These are phyloP conservation scores for Villa cingulata DNA, from an alignment of 2,888 invertebrate species.

Conservation along the genomic window DNA sequence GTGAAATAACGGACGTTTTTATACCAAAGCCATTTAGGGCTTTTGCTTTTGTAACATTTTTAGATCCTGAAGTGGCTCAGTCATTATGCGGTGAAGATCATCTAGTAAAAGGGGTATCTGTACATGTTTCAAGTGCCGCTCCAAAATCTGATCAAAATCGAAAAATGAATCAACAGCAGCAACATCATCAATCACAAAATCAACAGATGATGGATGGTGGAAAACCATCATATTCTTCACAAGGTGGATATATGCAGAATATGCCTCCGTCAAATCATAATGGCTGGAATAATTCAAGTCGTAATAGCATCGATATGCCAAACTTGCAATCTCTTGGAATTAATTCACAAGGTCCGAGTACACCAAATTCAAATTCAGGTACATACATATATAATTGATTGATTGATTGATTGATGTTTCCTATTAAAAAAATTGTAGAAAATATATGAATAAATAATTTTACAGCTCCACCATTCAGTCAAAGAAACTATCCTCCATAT, in stretches of 20 bases:
- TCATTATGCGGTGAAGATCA: conserved; percentile 69
- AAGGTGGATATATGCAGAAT: conserved; percentile 17
- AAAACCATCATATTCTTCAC: conserved; percentile 14
- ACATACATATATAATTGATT: conserved; percentile 66
- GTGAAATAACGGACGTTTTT: conserved; percentile 76
- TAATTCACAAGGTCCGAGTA: conserved; percentile 44
- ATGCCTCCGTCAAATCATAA: conserved; percentile 19
- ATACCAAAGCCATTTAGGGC: conserved; percentile 75
- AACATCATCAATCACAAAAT: conserved; percentile 19
- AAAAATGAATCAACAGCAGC: conserved; percentile 20
- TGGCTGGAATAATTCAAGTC: conserved; percentile 29
- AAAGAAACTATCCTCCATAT: not conserved
- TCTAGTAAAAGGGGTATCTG: conserved; percentile 68
- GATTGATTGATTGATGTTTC: conserved; percentile 36
- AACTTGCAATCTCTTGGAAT: conserved; percentile 76
- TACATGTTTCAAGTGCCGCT: conserved; percentile 75
- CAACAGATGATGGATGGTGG: conserved; percentile 12
- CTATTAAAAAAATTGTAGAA: not conserved
- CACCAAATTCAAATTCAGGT: conserved; percentile 44
- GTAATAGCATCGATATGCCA: conserved; percentile 67
- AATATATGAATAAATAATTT: not conserved
- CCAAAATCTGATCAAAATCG: conserved; percentile 54
- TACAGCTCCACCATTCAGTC: not conserved
- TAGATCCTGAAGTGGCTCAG: conserved; percentile 66
- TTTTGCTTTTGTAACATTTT: conserved; percentile 71